A percentile compares a stretch with the other conserved stretches of the same genome.
These are phyloP conservation scores for Plestiodon gilberti DNA, from an alignment of 2,113 vertebrate genomes.

Conservation along the genomic window DNA sequence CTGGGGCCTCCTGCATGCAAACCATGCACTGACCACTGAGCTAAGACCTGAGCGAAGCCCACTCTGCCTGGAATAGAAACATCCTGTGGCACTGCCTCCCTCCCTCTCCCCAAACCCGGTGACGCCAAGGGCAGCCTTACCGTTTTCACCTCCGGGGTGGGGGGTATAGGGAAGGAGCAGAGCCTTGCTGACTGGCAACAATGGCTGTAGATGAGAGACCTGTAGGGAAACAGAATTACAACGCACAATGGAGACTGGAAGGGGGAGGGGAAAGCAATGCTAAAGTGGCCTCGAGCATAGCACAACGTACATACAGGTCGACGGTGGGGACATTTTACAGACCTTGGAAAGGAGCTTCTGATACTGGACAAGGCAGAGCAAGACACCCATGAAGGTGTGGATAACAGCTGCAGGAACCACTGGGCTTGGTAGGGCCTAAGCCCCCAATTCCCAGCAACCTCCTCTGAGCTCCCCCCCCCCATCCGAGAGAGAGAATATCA, in stretches of 20 bases:
- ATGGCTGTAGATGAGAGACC: conserved; percentile 97
- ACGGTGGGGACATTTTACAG: not conserved
- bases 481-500: not conserved
- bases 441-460: not conserved
- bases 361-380: not conserved
- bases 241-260: fast-evolving
- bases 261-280: not conserved
- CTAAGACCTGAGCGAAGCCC: not conserved
- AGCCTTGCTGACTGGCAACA: conserved; percentile 90
- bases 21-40: no score
- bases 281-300: not conserved
- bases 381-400: not conserved
- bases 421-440: not conserved
- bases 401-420: no score
- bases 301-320: not conserved
- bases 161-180: conserved; percentile 88
- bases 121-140: conserved; percentile 74
- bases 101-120: not conserved
- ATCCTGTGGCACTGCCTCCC: not conserved
- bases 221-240: conserved; percentile 38
- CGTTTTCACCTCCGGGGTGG: conserved; percentile 95
- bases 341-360: not conserved
- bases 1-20: no score
- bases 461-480: no score
- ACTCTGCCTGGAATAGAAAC: not conserved